Conservation (phyloP, 2,888 invertebrate species). For the Tipula vernalis region DNA sequence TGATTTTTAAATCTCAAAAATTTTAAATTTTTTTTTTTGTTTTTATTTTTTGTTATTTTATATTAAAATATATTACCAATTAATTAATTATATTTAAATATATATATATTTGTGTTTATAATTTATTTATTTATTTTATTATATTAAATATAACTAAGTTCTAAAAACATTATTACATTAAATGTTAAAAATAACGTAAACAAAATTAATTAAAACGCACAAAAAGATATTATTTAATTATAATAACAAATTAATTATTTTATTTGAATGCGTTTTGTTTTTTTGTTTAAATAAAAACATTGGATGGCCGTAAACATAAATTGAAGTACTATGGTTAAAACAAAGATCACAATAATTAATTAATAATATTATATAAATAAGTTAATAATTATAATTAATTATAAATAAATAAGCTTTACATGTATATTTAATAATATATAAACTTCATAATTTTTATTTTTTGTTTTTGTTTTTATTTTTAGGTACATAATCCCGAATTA, state of each 20-base stretch:
- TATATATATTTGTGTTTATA: neutral
- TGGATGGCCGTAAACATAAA: neutral
- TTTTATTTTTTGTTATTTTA: neutral
- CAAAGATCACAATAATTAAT: neutral
- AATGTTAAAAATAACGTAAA: neutral
- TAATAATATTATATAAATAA: neutral
- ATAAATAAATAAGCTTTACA: neutral
- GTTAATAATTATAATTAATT: neutral
- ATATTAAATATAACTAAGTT: neutral
- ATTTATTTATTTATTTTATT: neutral
- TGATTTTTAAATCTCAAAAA: neutral
- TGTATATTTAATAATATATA: neutral
- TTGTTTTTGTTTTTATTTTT: slow-evolving; percentile 21
- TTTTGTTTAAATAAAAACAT: neutral
- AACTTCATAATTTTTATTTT: neutral
- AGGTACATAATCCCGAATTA: slow-evolving; percentile 43
- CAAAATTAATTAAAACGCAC: neutral
- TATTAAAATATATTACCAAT: neutral
- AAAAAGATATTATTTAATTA: neutral
- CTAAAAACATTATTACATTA: neutral
- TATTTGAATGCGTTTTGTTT: neutral
- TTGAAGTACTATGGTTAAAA: neutral
- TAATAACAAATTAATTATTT: neutral
- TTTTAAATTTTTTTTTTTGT: too few species aligned
- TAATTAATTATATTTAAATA: neutral